Evolutionary conservation across 1,140 invertebrate species (phyloP).

Genomic region (Drosophila bifasciata): DNA sequence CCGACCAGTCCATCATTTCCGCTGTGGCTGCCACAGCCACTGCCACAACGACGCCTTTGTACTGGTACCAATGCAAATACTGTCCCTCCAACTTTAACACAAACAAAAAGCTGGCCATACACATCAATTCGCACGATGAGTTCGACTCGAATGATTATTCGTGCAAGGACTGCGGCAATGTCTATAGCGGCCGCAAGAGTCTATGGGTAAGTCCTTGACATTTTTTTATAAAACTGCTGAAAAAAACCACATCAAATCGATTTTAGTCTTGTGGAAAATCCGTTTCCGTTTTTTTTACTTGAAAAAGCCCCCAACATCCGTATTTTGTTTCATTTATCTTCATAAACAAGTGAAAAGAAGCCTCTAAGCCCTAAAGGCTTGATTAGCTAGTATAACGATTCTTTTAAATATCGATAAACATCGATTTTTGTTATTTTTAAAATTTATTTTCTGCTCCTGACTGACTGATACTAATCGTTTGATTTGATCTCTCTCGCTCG

Average conservation of each 20-base stretch:
- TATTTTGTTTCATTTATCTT: too few relatives aligned
- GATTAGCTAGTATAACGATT: too few relatives aligned
- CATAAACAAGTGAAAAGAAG: too few relatives aligned
- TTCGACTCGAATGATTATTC: slow-evolving; percentile 83
- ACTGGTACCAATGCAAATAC: slow-evolving; percentile 84
- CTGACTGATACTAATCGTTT: background rate
- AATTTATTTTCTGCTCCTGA: too few relatives aligned
- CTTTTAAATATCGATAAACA: too few relatives aligned
- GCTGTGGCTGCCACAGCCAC: background rate
- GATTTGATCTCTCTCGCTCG: background rate
- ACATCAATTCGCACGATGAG: slow-evolving; percentile 83
- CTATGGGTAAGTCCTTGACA: slow-evolving; percentile 70
- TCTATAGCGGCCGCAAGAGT: slow-evolving; percentile 83
- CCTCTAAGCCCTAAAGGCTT: too few relatives aligned
- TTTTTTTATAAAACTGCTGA: background rate
- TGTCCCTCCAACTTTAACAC: slow-evolving; percentile 83
- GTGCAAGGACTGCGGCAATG: slow-evolving; percentile 83
- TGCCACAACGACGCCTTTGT: slow-evolving; percentile 48
- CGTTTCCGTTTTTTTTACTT: too few relatives aligned
- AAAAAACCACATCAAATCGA: too few relatives aligned
- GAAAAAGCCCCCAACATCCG: too few relatives aligned
- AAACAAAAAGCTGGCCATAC: slow-evolving; percentile 83
- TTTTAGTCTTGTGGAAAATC: too few relatives aligned
- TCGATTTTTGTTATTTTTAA: too few relatives aligned
- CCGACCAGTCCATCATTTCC: slow-evolving; percentile 14